These are phyloP conservation scores for Pimephales promelas DNA, from an alignment of 2,113 vertebrate genomes.

Conservation along the genomic window DNA sequence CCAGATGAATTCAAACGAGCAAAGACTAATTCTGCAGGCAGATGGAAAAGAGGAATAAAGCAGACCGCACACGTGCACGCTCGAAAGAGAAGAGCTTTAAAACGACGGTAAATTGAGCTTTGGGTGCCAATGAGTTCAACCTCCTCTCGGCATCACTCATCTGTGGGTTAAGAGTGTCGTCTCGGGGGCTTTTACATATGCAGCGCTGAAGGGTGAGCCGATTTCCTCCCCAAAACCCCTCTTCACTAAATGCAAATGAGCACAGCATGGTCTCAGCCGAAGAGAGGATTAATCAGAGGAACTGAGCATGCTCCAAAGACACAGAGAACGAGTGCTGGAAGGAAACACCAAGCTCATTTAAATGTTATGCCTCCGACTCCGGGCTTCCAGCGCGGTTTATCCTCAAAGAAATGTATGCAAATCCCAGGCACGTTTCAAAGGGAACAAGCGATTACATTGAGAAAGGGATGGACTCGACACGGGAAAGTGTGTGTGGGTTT, in stretches of 20 bases:
- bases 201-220: slow-evolving; percentile 43
- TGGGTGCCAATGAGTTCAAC: slow-evolving; percentile 41
- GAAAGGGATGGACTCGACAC: slow-evolving; percentile 61
- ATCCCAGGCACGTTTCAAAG: slow-evolving; percentile 73
- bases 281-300: slow-evolving; percentile 74
- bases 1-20: neutral
- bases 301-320: slow-evolving; percentile 63
- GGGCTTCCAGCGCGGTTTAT: slow-evolving; percentile 74
- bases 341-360: slow-evolving; percentile 74
- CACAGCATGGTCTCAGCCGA: slow-evolving; percentile 71
- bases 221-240: slow-evolving; percentile 66
- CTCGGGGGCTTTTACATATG: slow-evolving; percentile 51
- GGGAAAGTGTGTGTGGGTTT: slow-evolving; percentile 24
- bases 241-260: slow-evolving; percentile 75
- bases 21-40: slow-evolving; percentile 15
- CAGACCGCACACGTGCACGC: slow-evolving; percentile 33
- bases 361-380: slow-evolving; percentile 77
- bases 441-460: slow-evolving; percentile 77
- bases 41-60: slow-evolving; percentile 4
- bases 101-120: slow-evolving; percentile 25
- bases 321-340: slow-evolving; percentile 69
- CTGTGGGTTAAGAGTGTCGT: slow-evolving; percentile 49
- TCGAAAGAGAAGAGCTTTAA: slow-evolving; percentile 39
- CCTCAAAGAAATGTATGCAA: slow-evolving; percentile 78
- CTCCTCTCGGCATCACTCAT: slow-evolving; percentile 43